Evolutionary conservation across 2,797 vertebrate species (phyloP).

Genomic region (Characodon lateralis): DNA sequence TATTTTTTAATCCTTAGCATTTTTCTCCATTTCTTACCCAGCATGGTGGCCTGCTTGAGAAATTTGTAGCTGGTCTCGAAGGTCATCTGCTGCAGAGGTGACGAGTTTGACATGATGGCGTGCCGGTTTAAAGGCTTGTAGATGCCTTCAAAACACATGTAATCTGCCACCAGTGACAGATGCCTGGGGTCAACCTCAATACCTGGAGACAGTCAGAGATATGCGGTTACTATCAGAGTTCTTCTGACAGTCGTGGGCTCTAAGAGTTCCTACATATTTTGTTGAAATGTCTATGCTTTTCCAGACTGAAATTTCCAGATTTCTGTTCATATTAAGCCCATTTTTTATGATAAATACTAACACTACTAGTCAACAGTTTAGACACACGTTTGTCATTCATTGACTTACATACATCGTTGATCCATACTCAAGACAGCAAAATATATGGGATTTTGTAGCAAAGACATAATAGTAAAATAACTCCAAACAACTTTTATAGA

Average conservation of each 20-base stretch:
- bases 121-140: conserved; percentile 93
- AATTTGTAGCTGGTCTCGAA: conserved; percentile 98
- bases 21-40: conserved; percentile 78
- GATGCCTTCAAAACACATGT: conserved; percentile 96
- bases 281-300: not conserved
- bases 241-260: not conserved
- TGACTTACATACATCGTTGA: too few relatives aligned
- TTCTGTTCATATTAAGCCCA: not conserved
- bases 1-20: not conserved
- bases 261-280: not conserved
- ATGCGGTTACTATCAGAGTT: not conserved
- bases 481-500: too few relatives aligned
- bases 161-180: conserved; percentile 94
- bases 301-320: not conserved
- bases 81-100: conserved; percentile 98
- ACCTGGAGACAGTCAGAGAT: conserved; percentile 74
- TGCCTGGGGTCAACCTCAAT: conserved; percentile 95
- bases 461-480: too few relatives aligned
- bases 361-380: too few relatives aligned
- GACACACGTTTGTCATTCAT: too few relatives aligned
- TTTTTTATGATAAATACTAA: not conserved
- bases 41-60: conserved; percentile 93
- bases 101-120: conserved; percentile 91
- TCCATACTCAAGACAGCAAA: too few relatives aligned
- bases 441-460: too few relatives aligned